Evolutionary conservation across 2,797 vertebrate genomes (phyloP).

Genomic region (Enteromius argenteus): DNA sequence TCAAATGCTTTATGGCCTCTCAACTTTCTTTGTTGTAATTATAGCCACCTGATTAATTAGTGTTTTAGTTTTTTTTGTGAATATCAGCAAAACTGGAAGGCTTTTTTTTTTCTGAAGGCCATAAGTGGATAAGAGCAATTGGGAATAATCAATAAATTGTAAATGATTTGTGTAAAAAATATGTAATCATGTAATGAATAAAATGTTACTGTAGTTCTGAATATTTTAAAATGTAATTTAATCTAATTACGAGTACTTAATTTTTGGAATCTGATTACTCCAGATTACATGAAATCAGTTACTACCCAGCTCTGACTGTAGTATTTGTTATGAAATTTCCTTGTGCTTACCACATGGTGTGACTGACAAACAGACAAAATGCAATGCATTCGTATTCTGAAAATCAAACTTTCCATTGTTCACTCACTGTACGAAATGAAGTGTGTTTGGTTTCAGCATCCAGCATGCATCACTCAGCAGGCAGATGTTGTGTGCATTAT

Average conservation of each 20-base stretch:
- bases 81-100: background rate
- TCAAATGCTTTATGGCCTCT: too few species aligned
- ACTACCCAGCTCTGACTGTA: background rate
- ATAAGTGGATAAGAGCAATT: background rate
- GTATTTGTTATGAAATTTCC: background rate
- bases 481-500: conserved; percentile 50
- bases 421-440: background rate
- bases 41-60: too few species aligned
- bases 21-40: too few species aligned
- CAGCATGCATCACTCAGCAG: conserved; percentile 49
- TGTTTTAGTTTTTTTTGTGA: too few species aligned
- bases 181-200: background rate
- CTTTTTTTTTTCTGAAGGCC: background rate
- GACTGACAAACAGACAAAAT: background rate
- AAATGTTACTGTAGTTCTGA: background rate
- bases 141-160: too few species aligned
- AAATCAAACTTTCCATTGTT: background rate
- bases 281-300: background rate
- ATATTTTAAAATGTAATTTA: background rate
- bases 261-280: background rate
- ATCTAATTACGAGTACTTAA: background rate
- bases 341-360: background rate
- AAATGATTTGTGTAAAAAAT: too few species aligned
- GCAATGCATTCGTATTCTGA: background rate
- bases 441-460: conserved; percentile 23